Evolutionary conservation across 2,888 invertebrate genomes (phyloP), one percentile per base, ranked within the genome.

Genomic region (Leptinotarsa tumamoca): DNA sequence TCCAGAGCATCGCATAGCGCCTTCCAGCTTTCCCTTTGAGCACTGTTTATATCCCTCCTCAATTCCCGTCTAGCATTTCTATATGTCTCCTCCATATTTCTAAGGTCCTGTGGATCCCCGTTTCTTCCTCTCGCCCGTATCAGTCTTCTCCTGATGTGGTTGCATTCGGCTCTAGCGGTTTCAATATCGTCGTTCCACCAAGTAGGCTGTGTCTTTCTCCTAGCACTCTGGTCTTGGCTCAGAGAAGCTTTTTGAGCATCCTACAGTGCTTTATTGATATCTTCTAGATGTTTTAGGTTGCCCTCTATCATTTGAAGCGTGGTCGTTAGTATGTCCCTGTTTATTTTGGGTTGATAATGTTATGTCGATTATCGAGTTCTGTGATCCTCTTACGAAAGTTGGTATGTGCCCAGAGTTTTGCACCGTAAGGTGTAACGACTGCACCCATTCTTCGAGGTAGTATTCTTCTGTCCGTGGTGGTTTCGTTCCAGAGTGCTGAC

Each of bases 351-450:
- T 23, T 23, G 23, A 23, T 23, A 23, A 23, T 23, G 23, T 23
- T 23, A 23, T 23, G 23, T 67, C 71, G 2, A 70, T 54, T 15
- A 27, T 4, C 5, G 74, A 70, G 13, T 14, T 56, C 23, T 74
- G 71, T 7, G 15, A 23, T 18, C 66, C 67, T 21, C 74, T 74
- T 0, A 33, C 50, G 21, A 74, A 70, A 4, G 73, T 73, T 14
- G 73, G 73, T 13, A 54, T 73, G 10, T 49, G 27, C 51, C 51
- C 51, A 15, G 3, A 13, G 4, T 51, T 51, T 13, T 51, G 23
- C 5, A 70, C 43, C 10, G 50, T 67, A n/a, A 74, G 2, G n/a
- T 56, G 15, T 14, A 56, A 23, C 4, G 68, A 15, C 21, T 68
- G 68, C 3, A 63, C 4, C 33, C 33, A 63, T 33, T 63, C 63